Evolutionary conservation across 2,888 invertebrate genomes (phyloP), one percentile per base, ranked within the genome.

Genomic region (Melieria picta): DNA sequence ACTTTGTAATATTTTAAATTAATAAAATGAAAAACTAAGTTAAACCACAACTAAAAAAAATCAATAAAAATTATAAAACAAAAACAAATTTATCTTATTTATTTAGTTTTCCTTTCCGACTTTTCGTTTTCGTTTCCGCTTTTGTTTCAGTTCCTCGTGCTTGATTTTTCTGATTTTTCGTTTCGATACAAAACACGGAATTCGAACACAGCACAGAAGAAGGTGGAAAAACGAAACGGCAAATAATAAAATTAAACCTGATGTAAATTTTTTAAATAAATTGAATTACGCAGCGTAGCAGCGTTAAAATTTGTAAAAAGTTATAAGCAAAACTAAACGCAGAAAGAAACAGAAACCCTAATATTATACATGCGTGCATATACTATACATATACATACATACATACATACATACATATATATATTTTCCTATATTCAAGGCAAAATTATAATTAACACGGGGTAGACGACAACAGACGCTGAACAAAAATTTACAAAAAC

Each of bases 11-110:
- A 67, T 61, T 13, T 42, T 43, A 43, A 58, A 30, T 58, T 52
- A 61, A 65, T 58, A 58, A 67, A 61, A 52, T 61, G 48, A 58
- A 69, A 64, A 64, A 64, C 16, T 64, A 64, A 64, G 64, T 58
- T 57, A 69, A 69, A 69, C 46, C 45, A 64, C 16, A 50, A 64
- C 4, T 42, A 64, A 58, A 61, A 52, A 60, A 66, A 67, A 67
- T 50, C 58, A 67, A 67, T 45, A 57, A 63, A 48, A 52, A 64
- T 50, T 58, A 67, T 48, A 47, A 62, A 43, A 48, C 7, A 62
- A 42, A 64, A 30, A 10, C 10, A n/a, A 65, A 50, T 7, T 7
- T 30, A 16, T 55, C 11, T 65, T 10, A 13, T 13, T 45, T 13
- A 9, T 45, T 11, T 43, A 45, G 43, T 10, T 45, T 43, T 65